These are phyloP conservation scores for Melanotaenia pygmaea DNA, from an alignment of 2,797 vertebrate species.

Conservation along the genomic window DNA sequence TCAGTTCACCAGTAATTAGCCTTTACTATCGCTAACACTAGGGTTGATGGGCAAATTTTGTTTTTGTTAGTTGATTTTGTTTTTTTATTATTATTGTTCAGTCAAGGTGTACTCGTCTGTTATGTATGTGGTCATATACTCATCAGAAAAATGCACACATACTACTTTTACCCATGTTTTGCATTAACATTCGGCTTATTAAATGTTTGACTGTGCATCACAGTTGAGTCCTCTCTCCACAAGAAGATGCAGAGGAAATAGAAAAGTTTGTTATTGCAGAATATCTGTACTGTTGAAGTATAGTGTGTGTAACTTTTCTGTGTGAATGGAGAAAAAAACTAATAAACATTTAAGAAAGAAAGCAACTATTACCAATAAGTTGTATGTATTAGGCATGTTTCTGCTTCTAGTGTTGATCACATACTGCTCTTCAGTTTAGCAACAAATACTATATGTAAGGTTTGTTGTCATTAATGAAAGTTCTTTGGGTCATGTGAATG, in stretches of 20 bases:
- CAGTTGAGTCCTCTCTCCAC: slow-evolving; percentile 33
- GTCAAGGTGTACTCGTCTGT: slow-evolving; percentile 51
- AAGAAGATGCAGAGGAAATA: slow-evolving; percentile 35
- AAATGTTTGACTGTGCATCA: slow-evolving; percentile 43
- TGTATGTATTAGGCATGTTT: background rate
- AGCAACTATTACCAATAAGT: background rate
- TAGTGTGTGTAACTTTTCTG: slow-evolving; percentile 71
- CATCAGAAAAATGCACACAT: slow-evolving; percentile 47
- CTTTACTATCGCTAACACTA: slow-evolving; percentile 60
- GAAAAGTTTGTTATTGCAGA: slow-evolving; percentile 51
- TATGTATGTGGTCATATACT: slow-evolving; percentile 53
- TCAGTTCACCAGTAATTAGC: slow-evolving; percentile 34
- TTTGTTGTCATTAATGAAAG: background rate
- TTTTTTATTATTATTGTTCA: slow-evolving; percentile 47
- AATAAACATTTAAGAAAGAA: slow-evolving; percentile 73
- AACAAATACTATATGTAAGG: background rate
- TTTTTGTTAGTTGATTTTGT: slow-evolving; percentile 36
- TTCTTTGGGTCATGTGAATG: background rate
- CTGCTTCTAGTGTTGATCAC: background rate
- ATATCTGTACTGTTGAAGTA: slow-evolving; percentile 55
- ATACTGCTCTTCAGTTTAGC: background rate
- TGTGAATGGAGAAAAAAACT: slow-evolving; percentile 50
- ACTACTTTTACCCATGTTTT: slow-evolving; percentile 37
- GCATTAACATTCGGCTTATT: slow-evolving; percentile 50
- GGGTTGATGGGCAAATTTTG: slow-evolving; percentile 30